These are phyloP conservation scores for Limosa lapponica DNA, from an alignment of 2,797 vertebrate genomes.

Conservation along the genomic window DNA sequence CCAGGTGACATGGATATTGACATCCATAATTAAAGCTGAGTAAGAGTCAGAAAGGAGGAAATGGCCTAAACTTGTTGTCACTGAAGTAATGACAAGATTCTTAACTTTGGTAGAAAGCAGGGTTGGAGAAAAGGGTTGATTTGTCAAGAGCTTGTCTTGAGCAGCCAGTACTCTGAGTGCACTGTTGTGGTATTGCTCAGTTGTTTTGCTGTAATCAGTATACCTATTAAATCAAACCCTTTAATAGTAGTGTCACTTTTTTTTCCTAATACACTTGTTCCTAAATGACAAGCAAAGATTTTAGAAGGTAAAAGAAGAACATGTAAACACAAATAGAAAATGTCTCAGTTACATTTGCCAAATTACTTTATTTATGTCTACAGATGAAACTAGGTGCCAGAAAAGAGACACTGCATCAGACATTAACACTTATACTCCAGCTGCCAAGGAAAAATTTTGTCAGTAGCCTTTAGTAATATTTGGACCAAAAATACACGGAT, in stretches of 20 bases:
- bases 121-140: not conserved
- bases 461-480: conserved; percentile 27
- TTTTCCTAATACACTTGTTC: not conserved
- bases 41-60: not conserved
- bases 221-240: not conserved
- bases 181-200: not conserved
- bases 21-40: not conserved
- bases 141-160: not conserved
- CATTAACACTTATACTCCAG: not conserved
- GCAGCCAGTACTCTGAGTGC: not conserved
- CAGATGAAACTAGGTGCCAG: conserved; percentile 30
- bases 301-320: not conserved
- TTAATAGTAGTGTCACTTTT: not conserved
- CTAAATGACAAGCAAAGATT: not conserved
- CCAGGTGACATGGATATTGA: not conserved
- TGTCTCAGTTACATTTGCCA: not conserved
- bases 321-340: not conserved
- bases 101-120: not conserved
- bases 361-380: conserved; percentile 70
- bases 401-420: conserved; percentile 17
- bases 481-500: not conserved
- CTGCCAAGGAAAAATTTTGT: conserved; percentile 16
- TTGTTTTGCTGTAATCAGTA: not conserved
- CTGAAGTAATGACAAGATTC: not conserved
- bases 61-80: not conserved